Evolutionary conservation across 1,140 invertebrate genomes (phyloP), one percentile per base, ranked within the genome.

Genomic region (Drosophila insularis): DNA sequence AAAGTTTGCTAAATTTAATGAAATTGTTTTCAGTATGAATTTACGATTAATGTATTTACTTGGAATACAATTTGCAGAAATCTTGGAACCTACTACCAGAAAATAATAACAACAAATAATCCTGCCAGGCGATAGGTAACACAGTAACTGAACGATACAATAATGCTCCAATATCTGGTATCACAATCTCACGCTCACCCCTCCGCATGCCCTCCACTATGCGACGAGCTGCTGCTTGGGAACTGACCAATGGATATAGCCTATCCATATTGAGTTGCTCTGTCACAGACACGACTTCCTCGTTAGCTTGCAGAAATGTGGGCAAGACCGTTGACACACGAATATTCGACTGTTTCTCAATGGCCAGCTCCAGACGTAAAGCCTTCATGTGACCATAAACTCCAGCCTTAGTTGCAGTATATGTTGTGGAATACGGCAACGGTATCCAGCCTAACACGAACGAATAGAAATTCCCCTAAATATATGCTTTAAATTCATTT

Each of bases 321-420:
- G 84, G 84, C 23, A 81, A 53, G 0, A 62, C 85, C 1, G 80
- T 89, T 53, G 53, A 53, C 14, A 80, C 74, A 3, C 70, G 60
- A 7, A 89, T 89, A 19, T 85, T 43, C 5, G 35, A 39, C 39
- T 72, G 74, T 1, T 67, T 39, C 35, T 85, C 80, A 17, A 78
- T 6, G 0, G 13, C 19, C 37, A 89, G 21, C 31, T 89, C 84
- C 61, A 70, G 14, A 21, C 92, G 91, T 5, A 97, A 59, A 0
- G 95, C 92, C 71, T 95, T 95, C 95, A 96, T 96, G 21, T 96
- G 91, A 13, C 94, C 94, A 70, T 94, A 80, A 0, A 96, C 95
- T 2, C 95, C 96, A 72, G 94, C 96, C 80, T 97, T 97, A 7
- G 94, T 94, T 8, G 95, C 94, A 79, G 95, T 95, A 90, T 97